A percentile compares a stretch with the other conserved stretches of the same genome.
These are phyloP conservation scores for Maniola hyperantus DNA, from an alignment of 2,888 invertebrate species.

Conservation along the genomic window DNA sequence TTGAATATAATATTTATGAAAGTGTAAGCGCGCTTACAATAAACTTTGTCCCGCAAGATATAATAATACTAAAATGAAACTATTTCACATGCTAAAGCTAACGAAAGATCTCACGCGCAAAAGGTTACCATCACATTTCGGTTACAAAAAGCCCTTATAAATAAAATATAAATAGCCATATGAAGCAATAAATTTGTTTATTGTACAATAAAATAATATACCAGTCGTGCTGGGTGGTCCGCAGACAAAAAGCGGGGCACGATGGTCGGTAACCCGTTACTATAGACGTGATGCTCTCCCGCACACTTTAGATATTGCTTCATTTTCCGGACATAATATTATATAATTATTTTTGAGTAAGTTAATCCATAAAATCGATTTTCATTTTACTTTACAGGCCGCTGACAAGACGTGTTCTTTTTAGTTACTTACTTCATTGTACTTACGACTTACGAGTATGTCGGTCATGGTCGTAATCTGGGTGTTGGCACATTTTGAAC, in stretches of 20 bases:
- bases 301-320: conserved; percentile 25
- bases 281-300: conserved; percentile 52
- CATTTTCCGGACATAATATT: conserved; percentile 17
- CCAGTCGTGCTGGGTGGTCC: conserved; percentile 79
- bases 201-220: conserved; percentile 82
- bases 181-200: conserved; percentile 82
- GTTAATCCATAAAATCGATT: conserved; percentile 40
- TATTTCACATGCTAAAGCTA: conserved; percentile 13
- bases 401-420: neutral
- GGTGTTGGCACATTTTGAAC: neutral
- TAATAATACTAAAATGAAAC: conserved; percentile 1
- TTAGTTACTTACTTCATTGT: neutral
- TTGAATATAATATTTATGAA: no score
- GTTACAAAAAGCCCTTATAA: conserved; percentile 76
- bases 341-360: conserved; percentile 35
- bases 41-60: neutral
- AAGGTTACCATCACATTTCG: conserved; percentile 41
- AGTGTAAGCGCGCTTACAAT: no score
- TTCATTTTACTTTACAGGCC: neutral
- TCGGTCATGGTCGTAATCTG: neutral
- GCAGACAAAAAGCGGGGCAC: conserved; percentile 62
- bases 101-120: conserved; percentile 14
- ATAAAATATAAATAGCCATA: conserved; percentile 80
- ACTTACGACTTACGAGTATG: no score
- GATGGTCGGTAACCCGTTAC: conserved; percentile 58